phyloP scores from a whole-genome alignment of 2,113 vertebrate species.

The Steatornis caripensis region DNA sequence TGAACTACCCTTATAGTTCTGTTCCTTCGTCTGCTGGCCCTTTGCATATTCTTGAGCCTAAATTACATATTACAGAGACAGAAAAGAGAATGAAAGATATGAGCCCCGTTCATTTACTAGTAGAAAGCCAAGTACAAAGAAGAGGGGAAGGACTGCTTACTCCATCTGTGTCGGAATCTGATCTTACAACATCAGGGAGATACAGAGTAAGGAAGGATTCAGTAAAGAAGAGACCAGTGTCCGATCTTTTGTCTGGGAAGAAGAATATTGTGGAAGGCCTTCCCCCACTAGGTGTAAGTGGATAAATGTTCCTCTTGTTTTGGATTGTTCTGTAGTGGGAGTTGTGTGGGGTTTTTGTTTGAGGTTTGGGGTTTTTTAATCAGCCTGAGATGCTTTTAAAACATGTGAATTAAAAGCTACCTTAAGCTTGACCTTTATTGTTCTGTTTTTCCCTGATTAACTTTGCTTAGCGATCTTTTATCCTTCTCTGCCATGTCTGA shows the following conservation, averaged over 20 bases:
- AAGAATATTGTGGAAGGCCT: slow-evolving; percentile 87
- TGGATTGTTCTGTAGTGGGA: neutral
- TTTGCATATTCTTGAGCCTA: slow-evolving; percentile 81
- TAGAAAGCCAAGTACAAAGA: slow-evolving; percentile 63
- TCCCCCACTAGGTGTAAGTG: slow-evolving; percentile 87
- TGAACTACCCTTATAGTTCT: slow-evolving; percentile 76
- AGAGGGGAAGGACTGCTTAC: slow-evolving; percentile 78
- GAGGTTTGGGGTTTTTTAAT: neutral
- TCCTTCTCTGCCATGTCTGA: neutral
- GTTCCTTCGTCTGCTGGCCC: slow-evolving; percentile 62
- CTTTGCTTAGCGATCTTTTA: neutral
- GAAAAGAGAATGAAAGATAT: slow-evolving; percentile 70
- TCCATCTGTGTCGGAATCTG: slow-evolving; percentile 89
- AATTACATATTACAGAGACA: slow-evolving; percentile 73
- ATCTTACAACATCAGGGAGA: slow-evolving; percentile 82
- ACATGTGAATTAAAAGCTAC: neutral
- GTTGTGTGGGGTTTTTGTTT: neutral
- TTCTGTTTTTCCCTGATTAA: neutral
- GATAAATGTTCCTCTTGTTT: neutral
- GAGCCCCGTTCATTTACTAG: slow-evolving; percentile 44
- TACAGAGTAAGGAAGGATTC: slow-evolving; percentile 82
- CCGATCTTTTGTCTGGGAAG: slow-evolving; percentile 85
- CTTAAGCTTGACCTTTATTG: neutral
- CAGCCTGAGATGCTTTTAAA: neutral
- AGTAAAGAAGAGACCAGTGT: slow-evolving; percentile 86